A percentile compares a stretch with the other conserved stretches of the same genome.
These are phyloP conservation scores for Chironomus striatipennis DNA, from an alignment of 1,140 invertebrate genomes.

Conservation along the genomic window DNA sequence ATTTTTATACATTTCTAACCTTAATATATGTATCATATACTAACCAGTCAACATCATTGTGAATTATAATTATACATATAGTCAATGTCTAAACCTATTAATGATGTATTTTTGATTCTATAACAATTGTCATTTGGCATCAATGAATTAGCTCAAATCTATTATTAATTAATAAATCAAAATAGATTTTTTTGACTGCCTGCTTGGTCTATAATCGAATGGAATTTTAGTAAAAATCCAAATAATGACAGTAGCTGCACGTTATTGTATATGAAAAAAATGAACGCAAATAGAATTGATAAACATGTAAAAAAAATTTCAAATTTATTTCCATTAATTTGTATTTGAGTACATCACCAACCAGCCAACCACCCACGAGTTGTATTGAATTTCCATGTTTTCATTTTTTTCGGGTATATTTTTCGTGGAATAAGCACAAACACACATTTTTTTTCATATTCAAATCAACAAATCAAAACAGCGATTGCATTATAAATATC, in stretches of 20 bases:
- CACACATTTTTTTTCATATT: too few species aligned
- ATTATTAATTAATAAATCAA: conserved; percentile 4
- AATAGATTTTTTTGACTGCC: not conserved
- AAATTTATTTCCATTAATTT: too few species aligned
- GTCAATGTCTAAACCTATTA: not conserved
- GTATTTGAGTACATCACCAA: too few species aligned
- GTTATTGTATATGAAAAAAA: not conserved
- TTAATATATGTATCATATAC: too few species aligned
- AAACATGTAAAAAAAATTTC: not conserved
- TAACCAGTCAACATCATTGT: too few species aligned
- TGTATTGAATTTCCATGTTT: too few species aligned
- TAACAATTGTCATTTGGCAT: not conserved
- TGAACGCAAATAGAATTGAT: not conserved
- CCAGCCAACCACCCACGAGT: too few species aligned
- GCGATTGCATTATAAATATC: not conserved
- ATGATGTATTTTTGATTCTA: not conserved
- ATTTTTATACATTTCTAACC: too few species aligned
- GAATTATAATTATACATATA: not conserved
- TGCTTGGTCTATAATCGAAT: too few species aligned
- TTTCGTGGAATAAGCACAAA: too few species aligned
- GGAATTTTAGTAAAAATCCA: not conserved
- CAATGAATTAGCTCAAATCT: not conserved
- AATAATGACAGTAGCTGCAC: not conserved
- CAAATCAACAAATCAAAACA: too few species aligned
- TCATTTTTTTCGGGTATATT: too few species aligned